phyloP scores from a whole-genome alignment of 1,140 invertebrate species.

The Bombus waltoni region DNA sequence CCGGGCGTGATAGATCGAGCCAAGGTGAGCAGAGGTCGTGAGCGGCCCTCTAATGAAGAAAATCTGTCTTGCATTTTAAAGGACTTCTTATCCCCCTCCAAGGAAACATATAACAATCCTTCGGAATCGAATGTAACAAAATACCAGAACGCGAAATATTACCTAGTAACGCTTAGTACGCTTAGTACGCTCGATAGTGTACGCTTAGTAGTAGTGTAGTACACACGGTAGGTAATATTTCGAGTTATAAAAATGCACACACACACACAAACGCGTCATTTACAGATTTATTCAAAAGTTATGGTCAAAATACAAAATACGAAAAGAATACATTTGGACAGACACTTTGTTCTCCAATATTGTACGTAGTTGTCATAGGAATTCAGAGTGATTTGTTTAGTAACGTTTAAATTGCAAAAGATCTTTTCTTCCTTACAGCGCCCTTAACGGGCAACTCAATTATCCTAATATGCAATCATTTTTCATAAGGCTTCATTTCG shows the following conservation, averaged over 20 bases:
- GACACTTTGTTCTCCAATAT: too few relatives aligned
- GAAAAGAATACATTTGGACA: too few relatives aligned
- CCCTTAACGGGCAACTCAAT: neutral
- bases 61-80: constrained; percentile 72
- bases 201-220: too few relatives aligned
- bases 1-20: constrained; percentile 73
- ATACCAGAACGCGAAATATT: neutral
- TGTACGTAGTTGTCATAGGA: neutral
- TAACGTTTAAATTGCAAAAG: neutral
- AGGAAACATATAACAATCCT: constrained; percentile 20
- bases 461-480: neutral
- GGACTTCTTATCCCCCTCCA: constrained; percentile 42
- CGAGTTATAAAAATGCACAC: too few relatives aligned
- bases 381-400: neutral
- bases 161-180: too few relatives aligned
- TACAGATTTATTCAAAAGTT: too few relatives aligned
- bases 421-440: too few relatives aligned
- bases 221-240: too few relatives aligned
- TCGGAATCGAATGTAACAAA: constrained; percentile 1
- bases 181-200: too few relatives aligned
- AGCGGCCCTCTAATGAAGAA: constrained; percentile 73
- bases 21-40: constrained; percentile 73
- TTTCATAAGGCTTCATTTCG: neutral
- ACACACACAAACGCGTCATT: too few relatives aligned
- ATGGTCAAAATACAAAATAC: too few relatives aligned